Evolutionary conservation across 2,888 invertebrate species (phyloP).

Genomic region (Pomacea canaliculata): DNA sequence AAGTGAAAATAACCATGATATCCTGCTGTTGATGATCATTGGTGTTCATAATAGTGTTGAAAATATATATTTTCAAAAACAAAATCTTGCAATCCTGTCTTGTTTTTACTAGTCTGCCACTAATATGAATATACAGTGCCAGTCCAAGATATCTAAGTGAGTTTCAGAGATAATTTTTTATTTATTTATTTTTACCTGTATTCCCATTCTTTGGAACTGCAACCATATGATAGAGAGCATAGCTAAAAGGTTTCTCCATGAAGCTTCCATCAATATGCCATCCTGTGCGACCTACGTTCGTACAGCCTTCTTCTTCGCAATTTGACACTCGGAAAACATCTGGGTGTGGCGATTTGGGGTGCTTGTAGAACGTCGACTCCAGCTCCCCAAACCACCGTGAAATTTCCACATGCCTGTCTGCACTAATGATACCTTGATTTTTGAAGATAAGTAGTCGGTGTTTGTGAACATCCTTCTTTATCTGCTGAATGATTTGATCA

Average conservation of each 20-base stretch:
- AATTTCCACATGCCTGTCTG: conserved; percentile 53
- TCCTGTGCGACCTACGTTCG: conserved; percentile 62
- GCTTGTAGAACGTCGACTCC: conserved; percentile 65
- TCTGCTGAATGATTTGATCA: conserved; percentile 46
- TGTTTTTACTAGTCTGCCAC: too few species aligned
- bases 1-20: too few species aligned
- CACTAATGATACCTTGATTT: conserved; percentile 56
- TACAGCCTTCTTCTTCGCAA: conserved; percentile 58
- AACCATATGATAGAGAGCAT: conserved; percentile 61
- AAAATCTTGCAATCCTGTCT: too few species aligned
- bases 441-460: conserved; percentile 59
- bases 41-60: too few species aligned
- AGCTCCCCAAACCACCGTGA: conserved; percentile 63
- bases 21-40: too few species aligned
- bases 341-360: conserved; percentile 60
- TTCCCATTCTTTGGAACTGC: conserved; percentile 57
- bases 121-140: too few species aligned
- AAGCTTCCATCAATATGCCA: conserved; percentile 68
- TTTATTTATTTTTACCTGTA: conserved; percentile 48
- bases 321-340: conserved; percentile 66
- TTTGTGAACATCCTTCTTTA: conserved; percentile 53
- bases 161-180: too few species aligned
- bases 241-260: conserved; percentile 59
- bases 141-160: too few species aligned
- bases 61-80: too few species aligned